phyloP scores from a whole-genome alignment of 2,113 vertebrate genomes.

The Columba livia region DNA sequence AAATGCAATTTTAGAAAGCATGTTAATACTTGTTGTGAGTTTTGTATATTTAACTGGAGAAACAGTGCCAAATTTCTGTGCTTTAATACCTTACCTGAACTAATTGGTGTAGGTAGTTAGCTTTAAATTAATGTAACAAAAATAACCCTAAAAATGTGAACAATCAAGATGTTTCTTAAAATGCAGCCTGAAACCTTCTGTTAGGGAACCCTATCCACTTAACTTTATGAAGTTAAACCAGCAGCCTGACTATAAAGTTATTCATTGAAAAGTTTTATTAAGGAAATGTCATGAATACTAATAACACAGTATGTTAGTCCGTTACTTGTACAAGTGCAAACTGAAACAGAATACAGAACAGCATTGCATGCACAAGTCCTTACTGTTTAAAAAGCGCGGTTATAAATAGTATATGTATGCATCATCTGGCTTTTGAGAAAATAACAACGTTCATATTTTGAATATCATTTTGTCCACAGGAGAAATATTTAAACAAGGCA shows the following conservation, averaged over 20 bases:
- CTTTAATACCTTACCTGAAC: slow-evolving; percentile 43
- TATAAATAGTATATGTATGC: neutral
- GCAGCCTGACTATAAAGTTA: slow-evolving; percentile 36
- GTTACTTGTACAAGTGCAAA: slow-evolving; percentile 27
- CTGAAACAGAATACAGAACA: slow-evolving; percentile 4
- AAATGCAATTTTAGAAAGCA: neutral
- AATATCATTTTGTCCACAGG: neutral
- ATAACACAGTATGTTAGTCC: neutral
- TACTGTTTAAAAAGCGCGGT: neutral
- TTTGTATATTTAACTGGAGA: neutral
- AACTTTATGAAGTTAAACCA: slow-evolving; percentile 51
- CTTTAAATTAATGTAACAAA: slow-evolving; percentile 48
- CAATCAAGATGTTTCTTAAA: slow-evolving; percentile 37
- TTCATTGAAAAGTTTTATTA: slow-evolving; percentile 56
- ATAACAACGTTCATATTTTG: neutral
- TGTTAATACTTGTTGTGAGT: neutral
- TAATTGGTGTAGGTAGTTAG: slow-evolving; percentile 42
- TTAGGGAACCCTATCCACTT: slow-evolving; percentile 32
- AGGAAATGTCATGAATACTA: slow-evolving; percentile 42
- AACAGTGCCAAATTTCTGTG: slow-evolving; percentile 23
- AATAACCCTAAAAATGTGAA: slow-evolving; percentile 47
- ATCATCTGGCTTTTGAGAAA: neutral
- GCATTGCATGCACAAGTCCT: neutral
- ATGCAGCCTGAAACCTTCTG: slow-evolving; percentile 40
- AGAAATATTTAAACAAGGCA: neutral